phyloP scores from a whole-genome alignment of 2,113 vertebrate species.

The Lagopus leucura region DNA sequence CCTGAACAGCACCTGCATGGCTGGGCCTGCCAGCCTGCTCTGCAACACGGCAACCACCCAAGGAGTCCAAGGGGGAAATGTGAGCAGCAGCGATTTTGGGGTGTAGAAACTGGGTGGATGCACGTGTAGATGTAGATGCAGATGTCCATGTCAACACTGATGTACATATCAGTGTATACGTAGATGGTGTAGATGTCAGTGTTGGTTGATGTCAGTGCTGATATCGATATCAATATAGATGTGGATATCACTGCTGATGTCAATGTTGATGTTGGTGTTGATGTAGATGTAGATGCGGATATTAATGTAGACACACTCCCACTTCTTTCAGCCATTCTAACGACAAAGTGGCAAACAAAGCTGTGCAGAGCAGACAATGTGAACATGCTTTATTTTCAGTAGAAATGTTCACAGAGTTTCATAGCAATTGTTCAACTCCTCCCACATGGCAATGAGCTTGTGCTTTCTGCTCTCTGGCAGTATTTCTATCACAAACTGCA shows the following conservation, averaged over 20 bases:
- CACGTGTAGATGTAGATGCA: not conserved
- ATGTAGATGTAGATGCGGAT: not conserved
- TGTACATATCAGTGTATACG: not conserved
- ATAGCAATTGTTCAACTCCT: not conserved
- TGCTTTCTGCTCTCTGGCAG: not conserved
- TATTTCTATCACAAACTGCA: not conserved
- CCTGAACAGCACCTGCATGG: rapidly evolving
- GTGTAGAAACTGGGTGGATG: not conserved
- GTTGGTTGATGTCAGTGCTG: not conserved
- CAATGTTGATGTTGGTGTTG: not conserved
- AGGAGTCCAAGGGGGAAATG: not conserved
- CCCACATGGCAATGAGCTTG: not conserved
- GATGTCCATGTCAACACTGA: not conserved
- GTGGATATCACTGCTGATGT: not conserved
- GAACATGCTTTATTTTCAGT: not conserved
- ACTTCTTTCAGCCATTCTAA: not conserved
- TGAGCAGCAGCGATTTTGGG: not conserved
- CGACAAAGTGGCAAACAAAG: not conserved
- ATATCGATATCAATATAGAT: not conserved
- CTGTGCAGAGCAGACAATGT: not conserved
- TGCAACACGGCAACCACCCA: not conserved
- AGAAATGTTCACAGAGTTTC: not conserved
- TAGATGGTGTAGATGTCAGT: not conserved
- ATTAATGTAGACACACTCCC: not conserved
- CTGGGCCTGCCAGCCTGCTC: not conserved